These are phyloP conservation scores for Zeugodacus cucurbitae DNA, from an alignment of 1,140 invertebrate genomes.

Conservation along the genomic window DNA sequence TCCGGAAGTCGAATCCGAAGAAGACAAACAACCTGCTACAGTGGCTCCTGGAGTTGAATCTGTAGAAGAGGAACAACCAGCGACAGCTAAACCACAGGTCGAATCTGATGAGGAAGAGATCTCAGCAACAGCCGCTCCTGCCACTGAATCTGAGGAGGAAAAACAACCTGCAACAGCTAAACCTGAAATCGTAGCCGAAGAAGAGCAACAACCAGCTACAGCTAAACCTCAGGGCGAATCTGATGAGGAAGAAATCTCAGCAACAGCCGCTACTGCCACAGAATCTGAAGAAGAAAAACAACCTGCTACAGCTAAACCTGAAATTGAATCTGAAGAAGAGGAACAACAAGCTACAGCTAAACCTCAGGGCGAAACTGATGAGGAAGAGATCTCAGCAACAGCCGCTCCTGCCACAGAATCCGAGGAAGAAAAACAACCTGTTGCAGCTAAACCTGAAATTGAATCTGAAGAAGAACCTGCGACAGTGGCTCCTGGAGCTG, in stretches of 20 bases:
- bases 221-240: not conserved
- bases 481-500: conserved; percentile 40
- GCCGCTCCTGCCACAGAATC: not conserved
- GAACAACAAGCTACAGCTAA: not conserved
- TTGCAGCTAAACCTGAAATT: not conserved
- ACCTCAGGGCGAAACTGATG: not conserved
- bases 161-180: not conserved
- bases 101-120: conserved; percentile 43
- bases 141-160: not conserved
- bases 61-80: conserved; percentile 46
- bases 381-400: not conserved
- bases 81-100: conserved; percentile 42
- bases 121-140: not conserved
- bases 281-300: not conserved
- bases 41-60: not conserved
- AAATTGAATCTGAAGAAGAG: conserved; percentile 17
- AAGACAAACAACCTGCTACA: not conserved
- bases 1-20: not conserved
- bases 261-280: not conserved
- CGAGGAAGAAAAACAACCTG: conserved; percentile 24
- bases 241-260: not conserved
- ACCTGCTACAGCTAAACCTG: not conserved
- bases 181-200: conserved; percentile 19
- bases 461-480: conserved; percentile 45
- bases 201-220: conserved; percentile 42